phyloP scores from a whole-genome alignment of 1,140 invertebrate species.

The Penaeus japonicus region DNA sequence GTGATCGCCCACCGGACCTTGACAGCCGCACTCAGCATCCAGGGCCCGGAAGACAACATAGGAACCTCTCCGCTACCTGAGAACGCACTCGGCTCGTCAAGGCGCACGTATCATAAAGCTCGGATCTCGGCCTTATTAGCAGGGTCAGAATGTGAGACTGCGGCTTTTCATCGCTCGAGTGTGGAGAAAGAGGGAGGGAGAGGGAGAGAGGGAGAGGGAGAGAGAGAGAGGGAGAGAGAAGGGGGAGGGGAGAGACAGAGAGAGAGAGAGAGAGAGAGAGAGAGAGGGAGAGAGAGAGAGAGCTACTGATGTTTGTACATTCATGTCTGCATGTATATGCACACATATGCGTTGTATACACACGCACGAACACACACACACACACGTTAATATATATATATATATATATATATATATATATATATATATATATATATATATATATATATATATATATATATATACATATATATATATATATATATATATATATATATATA shows the following conservation, averaged over 20 bases:
- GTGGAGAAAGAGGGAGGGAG: neutral
- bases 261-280: neutral
- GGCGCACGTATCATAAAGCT: too few species aligned
- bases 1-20: slow-evolving; percentile 13
- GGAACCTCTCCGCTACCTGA: too few species aligned
- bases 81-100: too few species aligned
- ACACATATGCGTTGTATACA: neutral
- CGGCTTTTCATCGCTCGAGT: neutral
- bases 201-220: neutral
- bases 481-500: neutral
- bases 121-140: too few species aligned
- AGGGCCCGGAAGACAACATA: too few species aligned
- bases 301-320: neutral
- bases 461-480: neutral
- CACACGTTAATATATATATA: neutral
- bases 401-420: neutral
- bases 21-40: neutral
- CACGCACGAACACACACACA: neutral
- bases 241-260: neutral
- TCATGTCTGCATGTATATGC: neutral
- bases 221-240: neutral
- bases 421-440: neutral
- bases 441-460: neutral
- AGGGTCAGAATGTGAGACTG: too few species aligned
- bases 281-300: neutral